Percentiles rank a stretch among this genome's conserved stretches.
Evolutionary conservation across 2,888 invertebrate genomes (phyloP).

Genomic region (Microplitis manilae): DNA sequence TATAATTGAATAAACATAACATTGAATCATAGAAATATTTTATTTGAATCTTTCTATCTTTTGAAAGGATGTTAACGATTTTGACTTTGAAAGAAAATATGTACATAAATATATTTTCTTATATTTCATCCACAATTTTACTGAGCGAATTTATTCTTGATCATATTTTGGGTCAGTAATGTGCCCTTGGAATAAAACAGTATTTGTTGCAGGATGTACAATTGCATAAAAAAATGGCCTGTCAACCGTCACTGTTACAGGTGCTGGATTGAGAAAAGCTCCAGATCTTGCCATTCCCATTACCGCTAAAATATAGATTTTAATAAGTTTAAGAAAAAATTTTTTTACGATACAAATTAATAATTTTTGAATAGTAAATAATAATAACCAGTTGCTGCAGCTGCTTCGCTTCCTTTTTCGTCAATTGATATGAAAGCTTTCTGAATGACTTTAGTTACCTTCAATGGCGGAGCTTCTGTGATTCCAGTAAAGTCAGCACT

Average conservation of each 20-base stretch:
- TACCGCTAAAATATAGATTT: conserved; percentile 12
- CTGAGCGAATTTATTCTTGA: too few relatives aligned
- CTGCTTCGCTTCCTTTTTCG: conserved; percentile 18
- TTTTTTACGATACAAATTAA: background rate
- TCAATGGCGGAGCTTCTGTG: conserved; percentile 55
- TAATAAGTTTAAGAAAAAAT: background rate
- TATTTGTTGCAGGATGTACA: conserved; percentile 31
- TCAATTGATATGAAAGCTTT: conserved; percentile 72
- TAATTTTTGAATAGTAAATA: background rate
- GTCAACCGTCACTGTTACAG: conserved; percentile 20
- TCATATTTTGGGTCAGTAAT: background rate
- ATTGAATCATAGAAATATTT: too few relatives aligned
- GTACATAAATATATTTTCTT: too few relatives aligned
- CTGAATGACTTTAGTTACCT: conserved; percentile 69
- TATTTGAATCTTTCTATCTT: too few relatives aligned
- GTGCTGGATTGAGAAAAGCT: background rate
- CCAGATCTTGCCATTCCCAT: background rate
- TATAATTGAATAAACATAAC: too few relatives aligned
- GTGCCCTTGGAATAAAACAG: conserved; percentile 23
- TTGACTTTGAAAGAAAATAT: too few relatives aligned
- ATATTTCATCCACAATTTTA: too few relatives aligned
- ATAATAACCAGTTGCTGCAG: conserved; percentile 22
- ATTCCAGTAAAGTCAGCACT: conserved; percentile 68
- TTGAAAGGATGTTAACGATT: too few relatives aligned
- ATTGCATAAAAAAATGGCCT: conserved; percentile 34